phyloP scores from a whole-genome alignment of 92 coral and sea anemone species.

The Umimayanthus chanpuru region DNA sequence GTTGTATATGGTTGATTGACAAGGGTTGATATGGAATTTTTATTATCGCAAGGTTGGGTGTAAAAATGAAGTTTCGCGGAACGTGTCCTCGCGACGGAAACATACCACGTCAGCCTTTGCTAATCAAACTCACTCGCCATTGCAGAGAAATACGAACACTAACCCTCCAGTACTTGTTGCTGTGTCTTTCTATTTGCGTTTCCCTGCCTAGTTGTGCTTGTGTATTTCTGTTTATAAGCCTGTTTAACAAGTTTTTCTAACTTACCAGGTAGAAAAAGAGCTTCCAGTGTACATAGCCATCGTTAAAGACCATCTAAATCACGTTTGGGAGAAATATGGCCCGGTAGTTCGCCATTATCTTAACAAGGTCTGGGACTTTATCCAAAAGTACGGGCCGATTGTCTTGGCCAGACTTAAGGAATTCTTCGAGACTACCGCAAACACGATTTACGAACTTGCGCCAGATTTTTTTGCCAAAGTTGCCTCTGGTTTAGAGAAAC shows the following conservation, averaged over 20 bases:
- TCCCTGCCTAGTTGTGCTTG: not conserved
- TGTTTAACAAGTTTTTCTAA: not conserved
- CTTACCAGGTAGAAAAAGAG: constrained; percentile 75
- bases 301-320: constrained; percentile 55
- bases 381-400: constrained; percentile 80
- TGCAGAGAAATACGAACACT: not conserved
- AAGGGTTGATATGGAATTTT: no score
- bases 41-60: no score
- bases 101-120: no score
- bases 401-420: constrained; percentile 70
- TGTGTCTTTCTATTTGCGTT: no score
- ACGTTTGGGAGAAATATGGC: constrained; percentile 73
- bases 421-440: constrained; percentile 49
- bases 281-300: constrained; percentile 72
- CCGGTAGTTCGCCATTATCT: constrained; percentile 80
- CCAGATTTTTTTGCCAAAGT: constrained; percentile 91
- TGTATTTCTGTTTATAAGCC: not conserved
- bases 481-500: constrained; percentile 75
- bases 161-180: no score
- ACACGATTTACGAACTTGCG: constrained; percentile 83
- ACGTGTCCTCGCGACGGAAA: no score
- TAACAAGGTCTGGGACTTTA: constrained; percentile 74
- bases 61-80: no score
- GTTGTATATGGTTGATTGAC: no score
- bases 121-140: no score